These are phyloP conservation scores for Ganaspis brasiliensis DNA, from an alignment of 2,888 invertebrate genomes.

Conservation along the genomic window DNA sequence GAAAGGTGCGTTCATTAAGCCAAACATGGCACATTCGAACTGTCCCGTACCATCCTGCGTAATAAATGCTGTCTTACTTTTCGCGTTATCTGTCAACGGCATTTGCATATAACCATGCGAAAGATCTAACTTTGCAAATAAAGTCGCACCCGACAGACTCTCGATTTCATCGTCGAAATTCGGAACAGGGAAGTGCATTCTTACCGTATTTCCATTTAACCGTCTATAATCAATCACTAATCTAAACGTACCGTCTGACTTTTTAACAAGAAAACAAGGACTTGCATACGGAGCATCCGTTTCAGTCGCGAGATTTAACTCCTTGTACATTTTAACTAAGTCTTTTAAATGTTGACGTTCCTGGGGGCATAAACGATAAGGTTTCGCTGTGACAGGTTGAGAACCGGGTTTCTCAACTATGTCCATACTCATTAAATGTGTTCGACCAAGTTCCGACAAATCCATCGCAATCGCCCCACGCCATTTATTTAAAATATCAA, in stretches of 20 bases:
- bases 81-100: slow-evolving; percentile 47
- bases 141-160: slow-evolving; percentile 44
- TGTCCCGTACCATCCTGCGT: slow-evolving; percentile 72
- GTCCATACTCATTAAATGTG: not conserved
- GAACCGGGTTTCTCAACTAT: not conserved
- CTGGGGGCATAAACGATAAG: not conserved
- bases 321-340: not conserved
- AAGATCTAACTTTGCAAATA: slow-evolving; percentile 49
- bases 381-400: not conserved
- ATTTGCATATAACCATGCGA: slow-evolving; percentile 59
- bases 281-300: slow-evolving; percentile 61
- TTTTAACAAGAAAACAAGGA: slow-evolving; percentile 59
- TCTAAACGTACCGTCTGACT: slow-evolving; percentile 55
- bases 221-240: slow-evolving; percentile 60
- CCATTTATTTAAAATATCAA: slow-evolving; percentile 57
- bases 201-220: slow-evolving; percentile 56
- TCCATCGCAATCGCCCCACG: slow-evolving; percentile 48
- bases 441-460: not conserved
- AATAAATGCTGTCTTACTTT: slow-evolving; percentile 66
- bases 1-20: slow-evolving; percentile 68
- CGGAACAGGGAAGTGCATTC: slow-evolving; percentile 57
- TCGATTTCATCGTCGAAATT: slow-evolving; percentile 59
- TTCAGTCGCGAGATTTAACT: slow-evolving; percentile 38
- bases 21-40: slow-evolving; percentile 69
- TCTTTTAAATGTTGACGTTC: not conserved